These are phyloP conservation scores for Uloborus plumipes DNA, from an alignment of 2,888 invertebrate species.

Conservation along the genomic window DNA sequence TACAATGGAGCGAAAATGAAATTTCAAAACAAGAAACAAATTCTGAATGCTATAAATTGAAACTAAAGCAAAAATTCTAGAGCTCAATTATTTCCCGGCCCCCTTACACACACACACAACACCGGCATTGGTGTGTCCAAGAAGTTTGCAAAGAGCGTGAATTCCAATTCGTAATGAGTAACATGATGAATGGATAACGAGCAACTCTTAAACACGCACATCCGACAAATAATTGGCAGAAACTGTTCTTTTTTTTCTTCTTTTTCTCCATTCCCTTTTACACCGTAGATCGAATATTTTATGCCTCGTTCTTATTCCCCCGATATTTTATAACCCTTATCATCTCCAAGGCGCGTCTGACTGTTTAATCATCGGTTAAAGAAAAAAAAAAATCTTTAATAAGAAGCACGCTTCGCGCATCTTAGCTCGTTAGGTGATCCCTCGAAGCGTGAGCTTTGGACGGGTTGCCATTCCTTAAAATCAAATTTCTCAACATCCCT, in stretches of 20 bases:
- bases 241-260: neutral
- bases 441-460: constrained; percentile 38
- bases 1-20: too few species aligned
- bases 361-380: constrained; percentile 61
- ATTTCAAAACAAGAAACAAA: too few species aligned
- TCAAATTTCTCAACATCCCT: constrained; percentile 36
- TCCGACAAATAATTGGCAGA: constrained; percentile 60
- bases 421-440: constrained; percentile 42
- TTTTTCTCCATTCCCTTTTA: neutral
- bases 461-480: constrained; percentile 17
- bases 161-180: constrained; percentile 54
- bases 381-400: constrained; percentile 57
- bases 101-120: too few species aligned
- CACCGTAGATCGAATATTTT: too few species aligned
- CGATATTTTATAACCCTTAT: too few species aligned
- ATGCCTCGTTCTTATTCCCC: too few species aligned
- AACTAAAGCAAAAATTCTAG: too few species aligned
- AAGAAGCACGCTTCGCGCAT: constrained; percentile 29
- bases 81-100: too few species aligned
- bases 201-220: constrained; percentile 55
- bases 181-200: constrained; percentile 57
- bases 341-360: constrained; percentile 7
- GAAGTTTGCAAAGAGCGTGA: constrained; percentile 49
- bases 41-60: too few species aligned
- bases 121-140: constrained; percentile 33